Evolutionary conservation across 1,140 invertebrate genomes (phyloP).

Genomic region (Aphaenogaster rudis): DNA sequence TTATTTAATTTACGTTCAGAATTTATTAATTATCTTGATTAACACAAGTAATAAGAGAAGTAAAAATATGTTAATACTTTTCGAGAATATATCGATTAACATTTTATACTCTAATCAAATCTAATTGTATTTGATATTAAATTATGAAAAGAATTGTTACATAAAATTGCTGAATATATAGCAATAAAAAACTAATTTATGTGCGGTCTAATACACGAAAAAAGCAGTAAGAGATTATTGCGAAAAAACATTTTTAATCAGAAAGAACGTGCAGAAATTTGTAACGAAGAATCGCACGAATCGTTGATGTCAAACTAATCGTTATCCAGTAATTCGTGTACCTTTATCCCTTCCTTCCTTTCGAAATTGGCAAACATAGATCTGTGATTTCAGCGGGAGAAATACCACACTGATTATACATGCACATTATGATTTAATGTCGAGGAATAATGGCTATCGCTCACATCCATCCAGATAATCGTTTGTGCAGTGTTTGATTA

Average conservation of each 20-base stretch:
- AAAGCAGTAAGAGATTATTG: background rate
- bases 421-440: constrained; percentile 37
- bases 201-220: background rate
- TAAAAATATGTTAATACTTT: background rate
- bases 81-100: background rate
- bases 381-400: background rate
- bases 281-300: background rate
- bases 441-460: constrained; percentile 14
- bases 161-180: background rate
- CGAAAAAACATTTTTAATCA: background rate
- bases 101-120: background rate
- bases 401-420: constrained; percentile 4
- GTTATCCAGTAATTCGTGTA: constrained; percentile 15
- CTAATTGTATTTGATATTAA: background rate
- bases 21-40: background rate
- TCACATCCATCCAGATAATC: constrained; percentile 23
- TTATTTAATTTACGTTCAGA: background rate
- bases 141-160: background rate
- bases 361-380: constrained; percentile 7
- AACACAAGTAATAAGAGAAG: too few relatives aligned
- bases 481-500: constrained; percentile 21
- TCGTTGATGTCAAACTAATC: constrained; percentile 20
- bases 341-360: constrained; percentile 3
- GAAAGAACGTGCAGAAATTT: background rate
- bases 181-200: background rate